Evolutionary conservation across 2,797 vertebrate species (phyloP), one percentile per base, ranked within the genome.

Genomic region (Notolepis coatsorum): DNA sequence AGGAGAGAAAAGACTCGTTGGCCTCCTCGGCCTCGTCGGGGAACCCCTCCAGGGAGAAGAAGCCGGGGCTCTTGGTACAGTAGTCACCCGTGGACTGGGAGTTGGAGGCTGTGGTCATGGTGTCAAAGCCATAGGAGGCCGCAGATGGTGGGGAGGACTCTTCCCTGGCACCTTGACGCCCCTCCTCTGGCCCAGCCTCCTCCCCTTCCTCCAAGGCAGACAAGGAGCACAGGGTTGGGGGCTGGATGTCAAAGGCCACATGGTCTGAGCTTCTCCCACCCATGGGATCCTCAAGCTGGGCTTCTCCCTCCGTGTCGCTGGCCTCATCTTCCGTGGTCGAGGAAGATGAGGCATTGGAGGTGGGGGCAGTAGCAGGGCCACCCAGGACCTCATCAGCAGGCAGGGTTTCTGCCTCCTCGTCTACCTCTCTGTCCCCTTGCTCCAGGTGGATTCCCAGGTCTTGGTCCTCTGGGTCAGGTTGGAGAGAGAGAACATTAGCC

Each of bases 41-140:
- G 4, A 92, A 84, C 71, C 92, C 92, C 75, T 94, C 93, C 54
- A 93, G 69, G 55, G 92, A 93, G 65, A 93, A 93, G 67, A 93
- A 89, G 1, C 90, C 92, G 0, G 90, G 93, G 63, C 92, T 94
- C 74, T 84, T 92, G 65, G 87, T 66, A 45, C 92, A 93, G 75
- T 91, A 92, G 71, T 94, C 92, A 0, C 90, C 91, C 0, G 88
- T 87, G 41, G 94, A 93, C 18, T 86, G 91, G 45, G 93, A 94
- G 75, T 77, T 92, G 3, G 92, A 93, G 2, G 88, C 77, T 0
- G 85, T 86, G 56, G 87, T 88, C 28, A 68, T 84, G n/a, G 81
- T 85, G 72, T 91, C 91, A 6, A 92, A 93, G 52, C 86, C 92
- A 1, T 89, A 94, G 4, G 92, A 93, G 0, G 91, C 85, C 38